A percentile compares a stretch with the other conserved stretches of the same genome.
These are phyloP conservation scores for Eupithecia insigniata DNA, from an alignment of 2,888 invertebrate genomes.

Conservation along the genomic window DNA sequence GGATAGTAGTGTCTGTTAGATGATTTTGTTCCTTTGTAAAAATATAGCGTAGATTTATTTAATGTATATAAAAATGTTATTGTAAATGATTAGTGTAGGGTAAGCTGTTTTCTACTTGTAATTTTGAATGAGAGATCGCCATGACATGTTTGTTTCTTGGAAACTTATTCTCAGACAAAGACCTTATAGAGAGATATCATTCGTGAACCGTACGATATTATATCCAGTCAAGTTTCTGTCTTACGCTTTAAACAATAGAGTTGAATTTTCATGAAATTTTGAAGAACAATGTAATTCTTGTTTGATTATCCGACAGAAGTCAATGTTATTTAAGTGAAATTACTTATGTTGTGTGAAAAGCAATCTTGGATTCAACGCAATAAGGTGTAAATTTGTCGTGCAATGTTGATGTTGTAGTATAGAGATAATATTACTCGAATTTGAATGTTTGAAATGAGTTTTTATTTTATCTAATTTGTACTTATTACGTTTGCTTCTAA, in stretches of 20 bases:
- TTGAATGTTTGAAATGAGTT: conserved; percentile 13
- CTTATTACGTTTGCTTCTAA: conserved; percentile 18
- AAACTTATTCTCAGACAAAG: conserved; percentile 23
- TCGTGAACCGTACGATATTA: background rate
- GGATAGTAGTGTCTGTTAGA: conserved; percentile 73
- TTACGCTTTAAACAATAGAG: background rate
- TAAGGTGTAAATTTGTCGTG: conserved; percentile 66
- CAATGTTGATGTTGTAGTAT: conserved; percentile 71
- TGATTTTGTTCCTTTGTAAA: conserved; percentile 83
- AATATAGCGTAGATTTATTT: conserved; percentile 74
- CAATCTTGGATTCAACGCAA: conserved; percentile 56
- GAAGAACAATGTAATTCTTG: background rate
- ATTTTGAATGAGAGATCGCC: conserved; percentile 42
- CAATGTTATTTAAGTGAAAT: conserved; percentile 38
- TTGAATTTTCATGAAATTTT: background rate
- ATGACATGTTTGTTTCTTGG: conserved; percentile 35
- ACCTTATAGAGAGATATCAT: background rate
- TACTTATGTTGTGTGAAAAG: conserved; percentile 52
- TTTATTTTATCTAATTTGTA: conserved; percentile 17
- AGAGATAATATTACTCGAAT: conserved; percentile 49
- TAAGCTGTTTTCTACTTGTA: conserved; percentile 70
- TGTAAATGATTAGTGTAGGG: conserved; percentile 73
- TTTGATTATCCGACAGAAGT: conserved; percentile 27
- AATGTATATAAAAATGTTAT: conserved; percentile 83
- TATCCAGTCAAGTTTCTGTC: background rate